phyloP scores from a whole-genome alignment of 2,113 vertebrate genomes.

The Notiomystis cincta region DNA sequence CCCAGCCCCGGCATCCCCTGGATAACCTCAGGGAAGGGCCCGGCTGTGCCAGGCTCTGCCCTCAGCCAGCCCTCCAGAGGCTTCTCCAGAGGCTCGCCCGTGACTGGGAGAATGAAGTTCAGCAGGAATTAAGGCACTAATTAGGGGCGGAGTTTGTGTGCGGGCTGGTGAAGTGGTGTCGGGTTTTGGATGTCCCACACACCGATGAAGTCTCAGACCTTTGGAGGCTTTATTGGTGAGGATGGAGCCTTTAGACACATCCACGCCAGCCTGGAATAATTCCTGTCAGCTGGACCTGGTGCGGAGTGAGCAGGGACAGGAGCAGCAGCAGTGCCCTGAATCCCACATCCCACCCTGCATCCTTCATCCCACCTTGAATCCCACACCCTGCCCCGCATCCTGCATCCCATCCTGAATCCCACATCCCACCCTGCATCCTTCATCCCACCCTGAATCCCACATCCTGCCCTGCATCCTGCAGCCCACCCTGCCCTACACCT shows the following conservation, averaged over 20 bases:
- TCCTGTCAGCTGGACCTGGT: not conserved
- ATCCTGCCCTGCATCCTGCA: not conserved
- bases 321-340: not conserved
- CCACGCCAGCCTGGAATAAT: not conserved
- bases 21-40: not conserved
- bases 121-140: not conserved
- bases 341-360: not conserved
- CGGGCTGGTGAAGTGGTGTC: rapidly evolving
- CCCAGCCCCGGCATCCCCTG: rapidly evolving
- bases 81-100: rapidly evolving
- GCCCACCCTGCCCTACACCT: not conserved
- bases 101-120: not conserved
- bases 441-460: not conserved
- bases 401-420: no score
- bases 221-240: not conserved
- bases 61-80: rapidly evolving
- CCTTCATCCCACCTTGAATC: no score
- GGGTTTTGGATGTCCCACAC: rapidly evolving
- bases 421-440: rapidly evolving
- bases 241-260: not conserved
- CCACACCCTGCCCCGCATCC: no score
- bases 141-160: not conserved
- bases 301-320: not conserved
- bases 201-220: rapidly evolving
- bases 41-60: not conserved